Conservation (phyloP, 2,113 vertebrate genomes). For the Boulengeromyrus knoepffleri region DNA sequence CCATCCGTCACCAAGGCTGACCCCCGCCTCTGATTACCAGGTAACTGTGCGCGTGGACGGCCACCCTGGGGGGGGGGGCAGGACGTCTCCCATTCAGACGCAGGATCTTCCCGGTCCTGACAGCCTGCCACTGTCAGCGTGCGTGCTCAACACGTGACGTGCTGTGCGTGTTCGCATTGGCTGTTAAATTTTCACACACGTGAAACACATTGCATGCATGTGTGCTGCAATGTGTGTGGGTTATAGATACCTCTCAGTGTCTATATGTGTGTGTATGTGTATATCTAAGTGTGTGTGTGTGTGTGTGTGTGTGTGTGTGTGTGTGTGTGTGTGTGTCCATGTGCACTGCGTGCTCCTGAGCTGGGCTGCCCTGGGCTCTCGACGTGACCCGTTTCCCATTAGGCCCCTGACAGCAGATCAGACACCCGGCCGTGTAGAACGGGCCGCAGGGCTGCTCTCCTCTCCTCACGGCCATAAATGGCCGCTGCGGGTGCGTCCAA, state of each 20-base stretch:
- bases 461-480: neutral
- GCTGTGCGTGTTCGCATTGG: neutral
- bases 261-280: neutral
- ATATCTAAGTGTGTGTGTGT: neutral
- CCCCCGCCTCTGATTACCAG: conserved; percentile 48
- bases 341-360: neutral
- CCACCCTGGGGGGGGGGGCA: neutral
- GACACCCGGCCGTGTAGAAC: neutral
- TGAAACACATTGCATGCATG: neutral
- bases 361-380: neutral
- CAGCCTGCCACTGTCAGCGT: neutral
- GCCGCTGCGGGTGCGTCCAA: neutral
- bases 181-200: neutral
- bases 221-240: neutral
- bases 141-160: neutral
- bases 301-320: neutral
- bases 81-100: neutral
- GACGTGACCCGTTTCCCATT: neutral
- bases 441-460: neutral
- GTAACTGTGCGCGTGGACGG: conserved; percentile 45
- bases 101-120: neutral
- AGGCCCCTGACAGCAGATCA: conserved; percentile 16
- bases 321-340: neutral
- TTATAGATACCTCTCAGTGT: neutral
- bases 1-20: conserved; percentile 24